Conservation (phyloP, 1,140 invertebrate genomes). For the Pentalonia nigronervosa region DNA sequence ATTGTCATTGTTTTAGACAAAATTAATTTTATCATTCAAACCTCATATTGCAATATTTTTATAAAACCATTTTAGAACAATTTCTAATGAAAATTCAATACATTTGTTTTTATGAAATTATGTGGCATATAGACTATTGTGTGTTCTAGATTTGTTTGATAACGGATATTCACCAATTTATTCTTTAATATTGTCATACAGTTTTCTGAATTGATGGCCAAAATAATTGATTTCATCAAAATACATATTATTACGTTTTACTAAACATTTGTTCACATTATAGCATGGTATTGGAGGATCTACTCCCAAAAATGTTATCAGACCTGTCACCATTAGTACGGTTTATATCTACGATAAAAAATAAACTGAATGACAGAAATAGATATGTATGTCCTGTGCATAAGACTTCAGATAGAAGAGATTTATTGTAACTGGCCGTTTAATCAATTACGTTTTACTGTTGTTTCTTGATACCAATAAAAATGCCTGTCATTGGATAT, state of each 20-base stretch:
- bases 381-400: constrained; percentile 85
- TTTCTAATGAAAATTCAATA: too few species aligned
- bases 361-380: constrained; percentile 64
- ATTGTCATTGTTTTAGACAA: too few species aligned
- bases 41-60: too few species aligned
- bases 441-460: constrained; percentile 87
- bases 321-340: constrained; percentile 81
- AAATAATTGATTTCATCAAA: neutral
- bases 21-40: too few species aligned
- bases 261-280: constrained; percentile 34
- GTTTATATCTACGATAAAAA: constrained; percentile 65
- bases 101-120: too few species aligned
- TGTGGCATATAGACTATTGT: too few species aligned
- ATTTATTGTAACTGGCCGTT: constrained; percentile 85
- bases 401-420: constrained; percentile 84
- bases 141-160: neutral
- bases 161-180: neutral
- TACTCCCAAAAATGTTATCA: constrained; percentile 81
- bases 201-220: neutral
- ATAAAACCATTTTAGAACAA: too few species aligned
- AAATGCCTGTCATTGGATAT: constrained; percentile 83
- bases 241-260: neutral
- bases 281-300: constrained; percentile 73
- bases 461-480: constrained; percentile 77
- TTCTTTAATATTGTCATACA: neutral